Percentiles rank a stretch among this genome's conserved stretches.
phyloP scores from a whole-genome alignment of 2,888 invertebrate species.

The Prosopocoilus inquinatus region DNA sequence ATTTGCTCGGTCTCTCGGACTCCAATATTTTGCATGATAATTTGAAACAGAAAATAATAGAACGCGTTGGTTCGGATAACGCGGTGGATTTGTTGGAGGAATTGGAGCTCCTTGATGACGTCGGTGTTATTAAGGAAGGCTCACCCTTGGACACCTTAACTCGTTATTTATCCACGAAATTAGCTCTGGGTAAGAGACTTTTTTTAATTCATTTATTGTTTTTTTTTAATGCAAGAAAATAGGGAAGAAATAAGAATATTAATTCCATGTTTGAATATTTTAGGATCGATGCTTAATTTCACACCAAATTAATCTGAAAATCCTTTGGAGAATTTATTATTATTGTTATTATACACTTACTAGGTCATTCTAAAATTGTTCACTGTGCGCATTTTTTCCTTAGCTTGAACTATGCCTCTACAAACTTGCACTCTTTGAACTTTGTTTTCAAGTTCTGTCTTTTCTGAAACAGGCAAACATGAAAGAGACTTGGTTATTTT shows the following conservation, averaged over 20 bases:
- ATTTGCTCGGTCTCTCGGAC: conserved; percentile 78
- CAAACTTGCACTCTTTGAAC: too few relatives aligned
- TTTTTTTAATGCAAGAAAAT: neutral
- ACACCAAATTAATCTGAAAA: too few relatives aligned
- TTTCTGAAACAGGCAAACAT: conserved; percentile 53
- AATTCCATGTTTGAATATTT: neutral
- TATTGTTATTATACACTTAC: too few relatives aligned
- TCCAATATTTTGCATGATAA: conserved; percentile 92
- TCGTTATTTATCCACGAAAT: conserved; percentile 77
- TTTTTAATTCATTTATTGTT: neutral
- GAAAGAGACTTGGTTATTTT: conserved; percentile 94
- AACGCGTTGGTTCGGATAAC: conserved; percentile 70
- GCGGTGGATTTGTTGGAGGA: conserved; percentile 77
- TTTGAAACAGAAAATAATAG: conserved; percentile 77
- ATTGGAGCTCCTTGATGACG: conserved; percentile 84
- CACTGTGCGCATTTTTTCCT: too few relatives aligned
- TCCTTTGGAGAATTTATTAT: too few relatives aligned
- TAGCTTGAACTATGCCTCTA: too few relatives aligned
- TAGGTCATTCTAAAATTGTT: too few relatives aligned
- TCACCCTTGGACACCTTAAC: conserved; percentile 93
- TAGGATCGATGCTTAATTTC: too few relatives aligned
- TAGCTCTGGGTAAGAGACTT: conserved; percentile 67
- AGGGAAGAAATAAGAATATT: neutral
- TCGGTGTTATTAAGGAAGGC: conserved; percentile 74
- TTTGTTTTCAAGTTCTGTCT: neutral